Evolutionary conservation across 2,113 vertebrate species (phyloP), one percentile per base, ranked within the genome.

Genomic region (Gambusia affinis): DNA sequence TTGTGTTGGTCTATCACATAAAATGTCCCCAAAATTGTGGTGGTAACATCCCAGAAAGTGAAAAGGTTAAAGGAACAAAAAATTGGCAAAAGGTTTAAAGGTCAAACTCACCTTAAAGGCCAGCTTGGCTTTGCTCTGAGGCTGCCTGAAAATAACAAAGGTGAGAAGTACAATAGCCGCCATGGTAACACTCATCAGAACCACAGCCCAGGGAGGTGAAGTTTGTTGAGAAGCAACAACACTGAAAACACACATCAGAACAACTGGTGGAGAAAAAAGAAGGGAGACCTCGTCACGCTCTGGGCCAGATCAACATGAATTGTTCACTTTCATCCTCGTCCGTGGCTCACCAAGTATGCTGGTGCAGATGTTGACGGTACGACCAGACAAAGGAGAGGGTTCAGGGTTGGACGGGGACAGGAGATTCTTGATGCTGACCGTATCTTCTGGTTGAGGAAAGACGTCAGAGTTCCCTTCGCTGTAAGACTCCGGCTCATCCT

Each of bases 91-190:
- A 37, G 35, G 35, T 37, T 37, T 37, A 85, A 51, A 27, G 31
- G 42, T 60, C 15, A 28, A 14, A 29, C 8, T 77, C 78, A 98
- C 98, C 96, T 97, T 98, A 85, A 99, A 99, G 1, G 97, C 95
- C 0, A 98, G 96, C 82, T 96, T 97, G 70, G 96, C 93, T 87
- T 97, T 97, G 95, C 96, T 98, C 91, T 99, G 96, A 1, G 97
- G 96, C 77, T 99, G 97, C 71, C 95, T 94, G 95, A 95, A 94
- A 87, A 99, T 94, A 72, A 98, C 17, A 12, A 93, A 37, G 0
- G 93, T 95, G 85, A 96, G 42, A 35, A 91, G 0, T 0, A 92
- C 33, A 82, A 93, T 94, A 31, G 92, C 6, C 6, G 79, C 6
- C 12, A 81, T 24, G 11, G 94, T 60, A 2, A 87, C 0, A 0